phyloP scores from a whole-genome alignment of 2,113 vertebrate species.

The Anseranas semipalmata region DNA sequence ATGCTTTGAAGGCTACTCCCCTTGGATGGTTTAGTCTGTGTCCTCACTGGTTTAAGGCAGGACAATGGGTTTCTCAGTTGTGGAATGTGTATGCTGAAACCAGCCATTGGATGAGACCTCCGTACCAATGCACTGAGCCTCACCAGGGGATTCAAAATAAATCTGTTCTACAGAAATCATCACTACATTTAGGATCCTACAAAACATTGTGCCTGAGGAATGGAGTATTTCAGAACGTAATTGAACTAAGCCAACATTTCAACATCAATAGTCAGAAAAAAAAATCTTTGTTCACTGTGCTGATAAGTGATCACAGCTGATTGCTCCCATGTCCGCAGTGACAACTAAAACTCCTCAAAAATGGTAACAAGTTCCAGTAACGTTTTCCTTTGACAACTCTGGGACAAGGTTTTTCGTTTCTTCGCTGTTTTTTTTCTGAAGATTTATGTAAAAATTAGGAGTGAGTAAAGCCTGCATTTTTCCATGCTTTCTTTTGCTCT shows the following conservation, averaged over 20 bases:
- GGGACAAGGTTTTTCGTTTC: slow-evolving; percentile 4
- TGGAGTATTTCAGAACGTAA: neutral
- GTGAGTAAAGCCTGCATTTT: neutral
- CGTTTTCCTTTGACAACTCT: neutral
- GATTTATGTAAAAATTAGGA: slow-evolving; percentile 3
- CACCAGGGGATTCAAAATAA: neutral
- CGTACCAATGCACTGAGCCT: neutral
- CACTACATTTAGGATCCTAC: neutral
- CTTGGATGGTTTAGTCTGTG: neutral
- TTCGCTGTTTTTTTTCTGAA: neutral
- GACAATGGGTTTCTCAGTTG: slow-evolving; percentile 17
- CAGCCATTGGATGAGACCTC: neutral
- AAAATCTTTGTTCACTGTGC: neutral
- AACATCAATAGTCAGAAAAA: neutral
- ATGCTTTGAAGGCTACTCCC: neutral
- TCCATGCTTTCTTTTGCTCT: neutral
- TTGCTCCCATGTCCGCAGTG: neutral
- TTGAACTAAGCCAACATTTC: neutral
- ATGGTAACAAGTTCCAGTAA: neutral
- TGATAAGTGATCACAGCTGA: neutral
- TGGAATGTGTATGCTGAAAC: neutral
- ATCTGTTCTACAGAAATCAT: neutral
- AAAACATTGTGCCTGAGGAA: neutral
- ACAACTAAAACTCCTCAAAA: slow-evolving; percentile 7
- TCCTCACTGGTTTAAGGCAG: neutral